Base-by-base conservation (phyloP, 2,888 invertebrate species). In the Digitonthophagus gazella region DNA sequence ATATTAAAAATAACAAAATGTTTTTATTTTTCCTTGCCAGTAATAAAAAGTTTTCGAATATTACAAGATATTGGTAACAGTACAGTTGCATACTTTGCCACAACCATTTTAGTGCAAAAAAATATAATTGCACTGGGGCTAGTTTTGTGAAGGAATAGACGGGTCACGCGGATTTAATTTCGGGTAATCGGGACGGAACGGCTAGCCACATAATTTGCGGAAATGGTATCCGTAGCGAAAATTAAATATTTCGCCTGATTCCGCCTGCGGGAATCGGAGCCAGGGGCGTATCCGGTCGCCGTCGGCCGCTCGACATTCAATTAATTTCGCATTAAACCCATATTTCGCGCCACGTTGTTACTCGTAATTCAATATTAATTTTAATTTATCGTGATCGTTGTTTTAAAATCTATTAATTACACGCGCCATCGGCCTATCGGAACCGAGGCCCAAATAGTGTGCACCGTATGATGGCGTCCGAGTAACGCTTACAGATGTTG, bases 311-410 rank as follows among this genome's bases (percentile, higher is more conserved):
- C 61, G 19, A 61, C 18, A 19, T 70, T 65, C 54, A 67, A 70
- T 70, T 70, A 67, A 67, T 70, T 67, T 70, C 66, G 58, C 67
- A 67, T 67, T 69, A 67, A 67, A 70, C 65, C 67, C 65, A 70
- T 67, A 67, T 65, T 70, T 67, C 67, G 64, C 15, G 58, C 61
- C 61, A 19, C 20, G 61, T 20, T 67, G 65, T 65, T 67, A 61
- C 67, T 55, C 58, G 63, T 63, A 61, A 67, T 67, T 70, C 65
- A 67, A 65, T 67, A 70, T 70, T 70, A 70, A 70, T 70, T 70
- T 61, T 28, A 67, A 70, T 70, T 67, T 70, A 67, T 68, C 19
- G 64, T 44, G 61, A 18, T 20, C 61, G 61, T 20, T n/a, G 18
- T 61, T 61, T 61, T 61, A 61, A 61, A 61, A 61, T 61, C 61